Percentiles rank a stretch among this genome's conserved stretches.
phyloP scores from a whole-genome alignment of 2,888 invertebrate species.

The Craniophora ligustri region DNA sequence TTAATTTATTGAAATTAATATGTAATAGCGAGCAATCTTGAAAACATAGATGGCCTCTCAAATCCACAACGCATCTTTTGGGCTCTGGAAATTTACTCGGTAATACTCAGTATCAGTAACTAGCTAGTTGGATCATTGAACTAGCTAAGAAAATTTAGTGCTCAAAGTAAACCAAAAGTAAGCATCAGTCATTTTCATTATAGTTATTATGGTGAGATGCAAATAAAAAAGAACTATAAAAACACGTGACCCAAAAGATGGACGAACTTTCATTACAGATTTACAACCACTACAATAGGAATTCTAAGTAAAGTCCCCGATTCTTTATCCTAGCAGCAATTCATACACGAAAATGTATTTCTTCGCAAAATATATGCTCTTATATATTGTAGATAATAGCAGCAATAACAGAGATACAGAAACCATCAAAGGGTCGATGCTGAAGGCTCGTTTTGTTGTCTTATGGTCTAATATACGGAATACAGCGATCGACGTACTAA shows the following conservation, averaged over 20 bases:
- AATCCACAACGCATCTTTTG: no score
- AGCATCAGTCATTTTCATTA: no score
- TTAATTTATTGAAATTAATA: no score
- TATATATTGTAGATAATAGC: slow-evolving; percentile 55
- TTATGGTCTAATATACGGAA: slow-evolving; percentile 7
- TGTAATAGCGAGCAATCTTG: no score
- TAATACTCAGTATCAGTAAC: no score
- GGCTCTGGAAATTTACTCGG: no score
- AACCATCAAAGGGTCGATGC: slow-evolving; percentile 56
- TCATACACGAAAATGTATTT: slow-evolving; percentile 35
- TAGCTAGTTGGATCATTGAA: no score
- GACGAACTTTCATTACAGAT: neutral
- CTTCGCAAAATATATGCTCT: slow-evolving; percentile 44
- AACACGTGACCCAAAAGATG: neutral
- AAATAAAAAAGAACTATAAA: no score
- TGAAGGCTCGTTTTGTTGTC: slow-evolving; percentile 44
- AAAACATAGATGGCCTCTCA: no score
- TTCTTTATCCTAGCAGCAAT: slow-evolving; percentile 36
- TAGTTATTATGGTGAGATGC: no score
- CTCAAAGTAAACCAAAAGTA: no score
- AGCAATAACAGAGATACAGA: slow-evolving; percentile 58
- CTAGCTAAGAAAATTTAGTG: no score
- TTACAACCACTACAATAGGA: neutral
- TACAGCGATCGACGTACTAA: neutral
- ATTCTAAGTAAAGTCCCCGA: slow-evolving; percentile 10